Evolutionary conservation across 1,140 invertebrate genomes (phyloP).

Genomic region (Eupristina koningsbergeri): DNA sequence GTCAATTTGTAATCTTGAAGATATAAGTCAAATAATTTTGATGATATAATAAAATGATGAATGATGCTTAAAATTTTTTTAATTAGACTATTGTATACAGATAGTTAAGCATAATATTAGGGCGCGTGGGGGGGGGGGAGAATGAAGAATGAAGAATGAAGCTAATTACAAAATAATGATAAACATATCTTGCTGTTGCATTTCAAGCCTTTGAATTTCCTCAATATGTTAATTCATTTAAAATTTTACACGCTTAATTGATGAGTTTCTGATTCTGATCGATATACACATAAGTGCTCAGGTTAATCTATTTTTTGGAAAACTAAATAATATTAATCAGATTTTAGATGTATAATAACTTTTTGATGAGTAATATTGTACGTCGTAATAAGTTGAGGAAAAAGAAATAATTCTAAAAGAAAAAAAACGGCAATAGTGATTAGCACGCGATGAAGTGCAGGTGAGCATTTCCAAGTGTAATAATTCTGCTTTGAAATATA

Average conservation of each 20-base stretch:
- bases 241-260: too few relatives aligned
- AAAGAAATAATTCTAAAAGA: neutral
- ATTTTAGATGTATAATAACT: too few relatives aligned
- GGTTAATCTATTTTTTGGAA: too few relatives aligned
- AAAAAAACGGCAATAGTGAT: neutral
- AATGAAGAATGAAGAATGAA: neutral
- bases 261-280: neutral
- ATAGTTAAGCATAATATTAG: too few relatives aligned
- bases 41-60: too few relatives aligned
- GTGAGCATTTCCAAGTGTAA: neutral
- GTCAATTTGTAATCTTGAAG: too few relatives aligned
- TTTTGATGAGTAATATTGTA: too few relatives aligned
- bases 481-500: slow-evolving; percentile 1
- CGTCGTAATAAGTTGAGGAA: neutral
- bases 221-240: neutral
- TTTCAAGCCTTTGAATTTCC: neutral
- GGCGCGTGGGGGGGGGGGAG: too few relatives aligned
- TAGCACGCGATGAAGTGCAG: neutral
- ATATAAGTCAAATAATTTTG: too few relatives aligned
- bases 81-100: too few relatives aligned
- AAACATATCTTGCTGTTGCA: neutral
- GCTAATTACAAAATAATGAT: neutral
- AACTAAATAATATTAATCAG: too few relatives aligned
- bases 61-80: too few relatives aligned
- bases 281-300: neutral